phyloP scores from a whole-genome alignment of 2,797 vertebrate species.

The Graptemys geographica region DNA sequence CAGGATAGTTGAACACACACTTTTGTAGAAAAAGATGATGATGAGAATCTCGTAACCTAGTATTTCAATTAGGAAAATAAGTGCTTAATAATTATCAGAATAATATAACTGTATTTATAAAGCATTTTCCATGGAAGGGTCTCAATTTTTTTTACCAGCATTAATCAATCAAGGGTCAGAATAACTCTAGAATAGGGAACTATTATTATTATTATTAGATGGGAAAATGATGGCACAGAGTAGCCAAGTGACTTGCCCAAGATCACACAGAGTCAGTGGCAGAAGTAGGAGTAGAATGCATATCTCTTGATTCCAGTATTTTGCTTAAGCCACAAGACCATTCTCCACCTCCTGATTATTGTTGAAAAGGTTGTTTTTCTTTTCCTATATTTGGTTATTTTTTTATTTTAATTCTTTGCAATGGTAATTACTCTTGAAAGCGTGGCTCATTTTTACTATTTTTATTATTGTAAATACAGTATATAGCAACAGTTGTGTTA shows the following conservation, averaged over 20 bases:
- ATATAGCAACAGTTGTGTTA: neutral
- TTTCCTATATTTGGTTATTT: neutral
- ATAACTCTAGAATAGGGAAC: neutral
- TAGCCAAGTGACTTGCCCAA: neutral
- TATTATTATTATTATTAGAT: neutral
- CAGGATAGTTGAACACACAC: neutral
- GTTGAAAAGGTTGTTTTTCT: accelerated
- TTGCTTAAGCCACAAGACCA: neutral
- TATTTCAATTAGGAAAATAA: neutral
- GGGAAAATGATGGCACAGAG: neutral
- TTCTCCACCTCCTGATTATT: accelerated
- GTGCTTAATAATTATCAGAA: neutral
- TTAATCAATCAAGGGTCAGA: neutral
- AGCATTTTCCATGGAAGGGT: neutral
- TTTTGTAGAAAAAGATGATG: neutral
- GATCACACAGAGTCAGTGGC: neutral
- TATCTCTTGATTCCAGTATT: neutral
- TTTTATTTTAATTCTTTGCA: neutral
- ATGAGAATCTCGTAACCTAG: neutral
- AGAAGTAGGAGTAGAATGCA: neutral
- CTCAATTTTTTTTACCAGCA: neutral
- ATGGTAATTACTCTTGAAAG: neutral
- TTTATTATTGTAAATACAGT: neutral
- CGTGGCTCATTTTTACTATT: neutral
- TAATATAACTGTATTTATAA: neutral